phyloP scores from a whole-genome alignment of 2,113 vertebrate genomes.

The Rana temporaria region DNA sequence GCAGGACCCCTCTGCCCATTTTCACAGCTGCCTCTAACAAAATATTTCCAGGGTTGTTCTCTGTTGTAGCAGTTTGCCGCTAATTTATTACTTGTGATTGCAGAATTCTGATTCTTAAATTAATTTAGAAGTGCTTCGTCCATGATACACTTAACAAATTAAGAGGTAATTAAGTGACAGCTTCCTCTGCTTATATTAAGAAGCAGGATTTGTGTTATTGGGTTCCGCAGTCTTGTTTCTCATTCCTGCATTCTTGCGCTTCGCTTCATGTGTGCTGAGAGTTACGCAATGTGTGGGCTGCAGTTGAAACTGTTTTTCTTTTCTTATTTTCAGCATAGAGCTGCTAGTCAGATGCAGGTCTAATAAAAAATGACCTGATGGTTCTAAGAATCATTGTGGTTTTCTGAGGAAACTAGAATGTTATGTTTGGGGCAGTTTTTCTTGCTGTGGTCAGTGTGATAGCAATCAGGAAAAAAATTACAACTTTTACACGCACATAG shows the following conservation, averaged over 20 bases:
- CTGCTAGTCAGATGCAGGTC: conserved; percentile 13
- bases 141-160: conserved; percentile 14
- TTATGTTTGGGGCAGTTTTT: no score
- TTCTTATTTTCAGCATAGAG: not conserved
- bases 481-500: no score
- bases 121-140: conserved; percentile 16
- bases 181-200: not conserved
- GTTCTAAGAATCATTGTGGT: not conserved
- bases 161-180: conserved; percentile 9
- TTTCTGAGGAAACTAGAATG: no score
- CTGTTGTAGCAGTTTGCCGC: no score
- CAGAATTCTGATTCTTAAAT: not conserved
- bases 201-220: not conserved
- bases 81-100: conserved; percentile 19
- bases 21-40: not conserved
- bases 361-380: not conserved
- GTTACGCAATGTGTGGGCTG: conserved; percentile 55
- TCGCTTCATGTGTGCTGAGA: conserved; percentile 8
- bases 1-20: not conserved
- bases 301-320: conserved; percentile 3
- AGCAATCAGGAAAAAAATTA: no score
- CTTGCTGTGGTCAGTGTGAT: no score
- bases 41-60: not conserved
- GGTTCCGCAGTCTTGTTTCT: not conserved
- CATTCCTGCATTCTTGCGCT: not conserved